phyloP scores from a whole-genome alignment of 2,113 vertebrate species.

The Pristiophorus japonicus region DNA sequence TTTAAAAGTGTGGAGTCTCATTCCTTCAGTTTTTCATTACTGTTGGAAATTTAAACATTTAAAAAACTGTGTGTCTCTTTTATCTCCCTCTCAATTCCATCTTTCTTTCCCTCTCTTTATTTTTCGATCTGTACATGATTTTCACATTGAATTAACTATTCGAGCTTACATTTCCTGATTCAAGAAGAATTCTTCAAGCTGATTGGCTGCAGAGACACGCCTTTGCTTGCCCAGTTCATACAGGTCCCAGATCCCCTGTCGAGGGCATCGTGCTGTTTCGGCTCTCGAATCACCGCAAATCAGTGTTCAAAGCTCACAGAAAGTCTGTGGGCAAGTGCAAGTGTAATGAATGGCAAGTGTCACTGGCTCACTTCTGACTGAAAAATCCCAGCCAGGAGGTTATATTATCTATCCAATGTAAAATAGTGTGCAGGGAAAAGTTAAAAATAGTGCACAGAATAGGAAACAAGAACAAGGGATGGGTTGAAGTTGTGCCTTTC shows the following conservation, averaged over 20 bases:
- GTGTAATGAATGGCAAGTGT: not conserved
- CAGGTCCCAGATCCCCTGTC: not conserved
- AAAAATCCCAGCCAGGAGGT: no score
- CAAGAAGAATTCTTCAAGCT: not conserved
- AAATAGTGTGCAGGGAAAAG: not conserved
- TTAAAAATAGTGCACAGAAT: not conserved
- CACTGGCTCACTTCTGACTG: no score
- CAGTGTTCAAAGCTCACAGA: not conserved
- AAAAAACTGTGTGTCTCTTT: not conserved
- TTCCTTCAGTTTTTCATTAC: not conserved
- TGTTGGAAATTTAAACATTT: not conserved
- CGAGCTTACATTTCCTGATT: not conserved
- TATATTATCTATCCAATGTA: not conserved
- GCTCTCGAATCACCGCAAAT: not conserved
- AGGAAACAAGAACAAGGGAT: not conserved
- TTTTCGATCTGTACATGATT: not conserved
- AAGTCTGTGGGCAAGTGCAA: not conserved
- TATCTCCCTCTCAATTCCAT: not conserved
- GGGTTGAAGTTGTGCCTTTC: not conserved
- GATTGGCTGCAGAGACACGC: not conserved
- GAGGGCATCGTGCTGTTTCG: not conserved
- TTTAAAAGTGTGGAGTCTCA: not conserved
- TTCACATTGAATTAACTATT: not conserved
- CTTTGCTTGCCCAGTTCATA: no score
- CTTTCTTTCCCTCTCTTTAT: not conserved